Evolutionary conservation across 1,140 invertebrate genomes (phyloP).

Genomic region (Asobara japonica): DNA sequence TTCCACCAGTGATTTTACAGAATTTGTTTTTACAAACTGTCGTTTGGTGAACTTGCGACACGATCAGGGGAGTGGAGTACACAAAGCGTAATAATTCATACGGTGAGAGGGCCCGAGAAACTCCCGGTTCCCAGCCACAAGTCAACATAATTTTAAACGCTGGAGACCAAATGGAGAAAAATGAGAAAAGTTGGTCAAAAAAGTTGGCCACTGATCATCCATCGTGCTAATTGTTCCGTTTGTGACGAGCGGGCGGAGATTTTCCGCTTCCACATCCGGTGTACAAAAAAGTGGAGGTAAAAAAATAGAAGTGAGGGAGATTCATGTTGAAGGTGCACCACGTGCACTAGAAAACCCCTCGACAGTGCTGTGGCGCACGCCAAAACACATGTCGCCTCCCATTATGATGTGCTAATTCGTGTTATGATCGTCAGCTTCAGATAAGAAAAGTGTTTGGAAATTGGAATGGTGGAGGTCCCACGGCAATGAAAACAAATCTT

Average conservation of each 20-base stretch:
- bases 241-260: slow-evolving; percentile 2
- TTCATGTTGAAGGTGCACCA: slow-evolving; percentile 1
- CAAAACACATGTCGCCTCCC: slow-evolving; percentile 32
- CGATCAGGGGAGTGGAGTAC: neutral
- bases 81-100: neutral
- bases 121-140: neutral
- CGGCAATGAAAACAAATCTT: too few species aligned
- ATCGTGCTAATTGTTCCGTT: slow-evolving; percentile 23
- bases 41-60: neutral
- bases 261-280: slow-evolving; percentile 10
- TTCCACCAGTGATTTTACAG: neutral
- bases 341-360: neutral
- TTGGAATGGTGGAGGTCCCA: too few species aligned
- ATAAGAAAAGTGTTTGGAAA: too few species aligned
- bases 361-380: slow-evolving; percentile 16
- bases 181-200: neutral
- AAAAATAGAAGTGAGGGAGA: neutral
- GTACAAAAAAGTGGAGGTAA: neutral
- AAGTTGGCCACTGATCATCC: slow-evolving; percentile 3
- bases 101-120: neutral
- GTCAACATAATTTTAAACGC: neutral
- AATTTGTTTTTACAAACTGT: neutral
- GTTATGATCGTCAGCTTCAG: neutral
- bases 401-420: neutral
- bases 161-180: neutral